phyloP scores from a whole-genome alignment of 53 echinoderm and acorn worm genomes.

The Luidia sarsii region DNA sequence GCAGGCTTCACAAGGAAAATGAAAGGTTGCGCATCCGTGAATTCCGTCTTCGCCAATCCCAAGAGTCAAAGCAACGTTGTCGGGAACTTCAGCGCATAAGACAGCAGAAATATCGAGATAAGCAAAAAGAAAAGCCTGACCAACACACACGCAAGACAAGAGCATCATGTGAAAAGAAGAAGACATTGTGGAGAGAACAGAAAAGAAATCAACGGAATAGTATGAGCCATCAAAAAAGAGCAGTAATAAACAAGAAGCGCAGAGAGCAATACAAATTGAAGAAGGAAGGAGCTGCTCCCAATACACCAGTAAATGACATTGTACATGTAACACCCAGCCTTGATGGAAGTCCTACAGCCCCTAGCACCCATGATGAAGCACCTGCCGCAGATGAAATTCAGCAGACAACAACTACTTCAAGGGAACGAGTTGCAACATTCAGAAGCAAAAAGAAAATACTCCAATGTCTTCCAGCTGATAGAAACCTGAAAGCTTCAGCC shows the following conservation, averaged over 20 bases:
- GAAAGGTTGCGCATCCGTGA: background rate
- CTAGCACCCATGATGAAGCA: background rate
- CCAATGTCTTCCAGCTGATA: conserved; percentile 10
- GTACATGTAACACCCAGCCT: background rate
- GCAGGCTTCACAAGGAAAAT: background rate
- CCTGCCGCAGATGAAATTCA: too few relatives aligned
- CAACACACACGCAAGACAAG: conserved; percentile 3
- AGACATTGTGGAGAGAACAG: conserved; percentile 10
- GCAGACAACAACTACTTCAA: conserved; percentile 22
- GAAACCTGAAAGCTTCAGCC: conserved; percentile 23
- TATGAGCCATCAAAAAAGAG: conserved; percentile 1
- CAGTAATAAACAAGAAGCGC: background rate
- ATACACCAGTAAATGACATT: background rate
- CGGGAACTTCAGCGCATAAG: conserved; percentile 2
- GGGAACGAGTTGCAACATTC: conserved; percentile 13
- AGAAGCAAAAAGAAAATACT: conserved; percentile 6
- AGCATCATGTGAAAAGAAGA: background rate
- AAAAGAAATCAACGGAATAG: conserved; percentile 3
- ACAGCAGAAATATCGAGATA: conserved; percentile 13
- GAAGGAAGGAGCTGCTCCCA: background rate
- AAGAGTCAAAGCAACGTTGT: conserved; percentile 20
- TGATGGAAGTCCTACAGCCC: conserved; percentile 3
- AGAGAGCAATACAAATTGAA: conserved; percentile 8
- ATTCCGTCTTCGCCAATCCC: background rate
- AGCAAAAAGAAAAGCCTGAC: background rate